Base-by-base conservation (phyloP, 2,797 vertebrate species). In the Pantherophis alleghaniensis region DNA sequence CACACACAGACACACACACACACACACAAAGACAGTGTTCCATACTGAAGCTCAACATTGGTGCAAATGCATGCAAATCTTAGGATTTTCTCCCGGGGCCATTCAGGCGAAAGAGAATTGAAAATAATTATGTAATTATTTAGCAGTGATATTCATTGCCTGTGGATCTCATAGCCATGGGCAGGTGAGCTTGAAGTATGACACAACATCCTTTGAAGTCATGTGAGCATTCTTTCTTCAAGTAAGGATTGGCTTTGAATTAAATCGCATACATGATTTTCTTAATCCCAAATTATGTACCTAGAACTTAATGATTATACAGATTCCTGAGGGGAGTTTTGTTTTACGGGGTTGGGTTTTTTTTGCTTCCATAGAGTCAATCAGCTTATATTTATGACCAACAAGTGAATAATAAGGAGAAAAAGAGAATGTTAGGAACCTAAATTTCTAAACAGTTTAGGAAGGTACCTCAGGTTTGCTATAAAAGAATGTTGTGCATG, bases 61-160 rank as follows among this genome's bases (percentile, higher is more conserved):
- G 79, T 32, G 24, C 79, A 86, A 61, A 51, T 86, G 20, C 57
- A 37, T 63, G 57, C 47, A 91, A 91, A 87, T 86, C 11, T 24
- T 86, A 87, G 20, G 42, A 28, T 22, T 87, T 53, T 12, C 32
- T 86, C 57, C 79, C 20, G 37, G n/a, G 91, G 79, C 53, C 53
- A 57, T 88, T 88, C 60, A 69, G 91, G 55, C 56, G 14, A 69
- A 92, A 42, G n/a, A 55, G 86, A 59, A 57, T 69, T 88, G 61
- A 92, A 22, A 55, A 74, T 92, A 92, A 92, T 88, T 92, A 51
- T 86, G 37, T 53, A 47, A 91, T 94, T 92, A 53, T 24, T 94
- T 51, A 13, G n/a, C 4, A 0, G 0, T 4, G 91, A 47, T 83
- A 92, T 4, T 56, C 0, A 42, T 86, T 91, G 90, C 61, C 86